Conservation (phyloP, 2,797 vertebrate species). For the Mormyrus hasselquistii region DNA sequence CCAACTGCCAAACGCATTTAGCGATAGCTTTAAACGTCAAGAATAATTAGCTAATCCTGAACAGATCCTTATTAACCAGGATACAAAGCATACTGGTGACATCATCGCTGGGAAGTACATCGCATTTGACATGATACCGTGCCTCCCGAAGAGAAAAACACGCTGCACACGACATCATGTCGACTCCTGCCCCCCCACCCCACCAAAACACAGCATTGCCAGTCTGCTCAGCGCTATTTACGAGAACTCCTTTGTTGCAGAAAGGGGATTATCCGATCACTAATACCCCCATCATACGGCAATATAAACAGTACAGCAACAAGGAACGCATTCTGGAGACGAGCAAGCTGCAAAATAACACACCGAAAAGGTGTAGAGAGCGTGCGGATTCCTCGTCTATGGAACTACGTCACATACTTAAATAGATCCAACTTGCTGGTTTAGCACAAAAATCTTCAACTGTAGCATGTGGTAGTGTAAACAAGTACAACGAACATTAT, state of each 20-base stretch:
- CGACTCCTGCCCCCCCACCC: slow-evolving; percentile 29
- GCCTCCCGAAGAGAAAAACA: slow-evolving; percentile 26
- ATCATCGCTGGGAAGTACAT: slow-evolving; percentile 9
- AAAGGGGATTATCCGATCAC: slow-evolving; percentile 59
- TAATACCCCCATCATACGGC: slow-evolving; percentile 52
- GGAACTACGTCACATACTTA: slow-evolving; percentile 13
- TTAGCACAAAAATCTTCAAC: neutral
- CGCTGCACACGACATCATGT: slow-evolving; percentile 32
- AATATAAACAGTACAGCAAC: slow-evolving; percentile 40
- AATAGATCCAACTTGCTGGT: neutral
- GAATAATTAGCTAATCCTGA: slow-evolving; percentile 30
- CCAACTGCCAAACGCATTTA: slow-evolving; percentile 33
- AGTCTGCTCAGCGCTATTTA: slow-evolving; percentile 62
- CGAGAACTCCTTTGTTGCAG: slow-evolving; percentile 65
- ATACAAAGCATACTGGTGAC: slow-evolving; percentile 13
- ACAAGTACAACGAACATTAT: neutral
- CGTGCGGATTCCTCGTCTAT: neutral
- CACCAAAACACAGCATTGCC: slow-evolving; percentile 31
- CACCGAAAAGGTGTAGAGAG: neutral
- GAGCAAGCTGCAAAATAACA: slow-evolving; percentile 27
- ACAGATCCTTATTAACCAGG: slow-evolving; percentile 30
- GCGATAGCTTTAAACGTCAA: slow-evolving; percentile 47
- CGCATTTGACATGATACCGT: neutral
- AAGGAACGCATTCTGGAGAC: slow-evolving; percentile 32
- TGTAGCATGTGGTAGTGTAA: neutral